Conservation (phyloP, 2,797 vertebrate species). For the Pangasius mekongensis region DNA sequence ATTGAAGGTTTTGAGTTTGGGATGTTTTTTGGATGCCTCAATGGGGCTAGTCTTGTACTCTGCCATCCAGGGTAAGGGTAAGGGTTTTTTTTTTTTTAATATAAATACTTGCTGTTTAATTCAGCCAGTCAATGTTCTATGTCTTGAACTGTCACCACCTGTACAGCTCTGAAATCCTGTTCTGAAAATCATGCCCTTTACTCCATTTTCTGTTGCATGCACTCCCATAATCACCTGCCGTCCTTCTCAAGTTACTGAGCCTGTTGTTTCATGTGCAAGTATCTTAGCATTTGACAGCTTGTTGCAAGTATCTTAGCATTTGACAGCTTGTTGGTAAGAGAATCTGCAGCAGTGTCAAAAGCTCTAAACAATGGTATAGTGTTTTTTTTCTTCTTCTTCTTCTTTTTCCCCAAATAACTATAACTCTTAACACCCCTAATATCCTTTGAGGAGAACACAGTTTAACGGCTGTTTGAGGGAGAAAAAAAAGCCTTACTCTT, state of each 20-base stretch:
- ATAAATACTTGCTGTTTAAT: background rate
- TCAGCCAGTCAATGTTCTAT: background rate
- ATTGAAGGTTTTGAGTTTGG: slow-evolving; percentile 58
- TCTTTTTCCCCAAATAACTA: background rate
- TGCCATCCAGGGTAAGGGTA: background rate
- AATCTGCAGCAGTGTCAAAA: background rate
- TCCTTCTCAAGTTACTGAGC: background rate
- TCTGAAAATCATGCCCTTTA: slow-evolving; percentile 7
- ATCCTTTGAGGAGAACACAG: background rate
- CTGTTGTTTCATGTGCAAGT: background rate
- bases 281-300: background rate
- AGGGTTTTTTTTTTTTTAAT: background rate
- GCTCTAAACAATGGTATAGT: background rate
- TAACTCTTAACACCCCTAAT: background rate
- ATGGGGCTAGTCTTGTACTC: background rate
- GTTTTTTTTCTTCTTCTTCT: background rate
- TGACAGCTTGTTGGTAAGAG: background rate
- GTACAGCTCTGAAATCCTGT: background rate
- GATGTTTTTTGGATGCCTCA: slow-evolving; percentile 72
- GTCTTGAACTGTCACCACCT: slow-evolving; percentile 5
- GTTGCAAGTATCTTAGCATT: slow-evolving; percentile 1
- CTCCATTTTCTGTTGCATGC: slow-evolving; percentile 1
- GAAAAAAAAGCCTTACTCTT: background rate
- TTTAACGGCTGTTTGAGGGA: background rate
- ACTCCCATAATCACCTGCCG: background rate